Conservation (phyloP, 2,113 vertebrate species). For the Puma concolor region DNA sequence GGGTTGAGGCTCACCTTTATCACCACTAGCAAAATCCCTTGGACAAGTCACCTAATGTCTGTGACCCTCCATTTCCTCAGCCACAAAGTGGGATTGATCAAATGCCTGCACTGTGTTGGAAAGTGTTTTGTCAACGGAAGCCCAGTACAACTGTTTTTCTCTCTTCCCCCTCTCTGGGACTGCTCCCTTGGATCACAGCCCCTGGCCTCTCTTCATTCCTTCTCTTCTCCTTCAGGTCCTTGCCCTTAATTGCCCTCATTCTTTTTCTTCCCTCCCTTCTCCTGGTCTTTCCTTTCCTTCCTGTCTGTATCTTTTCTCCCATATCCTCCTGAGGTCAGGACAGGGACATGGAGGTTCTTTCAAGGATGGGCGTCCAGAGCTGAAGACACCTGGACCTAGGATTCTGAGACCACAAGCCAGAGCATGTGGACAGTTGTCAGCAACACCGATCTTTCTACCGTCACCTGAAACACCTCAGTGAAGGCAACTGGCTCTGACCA, state of each 20-base stretch:
- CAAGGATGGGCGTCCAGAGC: neutral
- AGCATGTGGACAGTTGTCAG: neutral
- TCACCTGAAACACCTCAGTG: neutral
- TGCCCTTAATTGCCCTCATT: constrained; percentile 45
- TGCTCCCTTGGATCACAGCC: neutral
- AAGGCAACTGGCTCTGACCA: neutral
- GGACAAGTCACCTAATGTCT: neutral
- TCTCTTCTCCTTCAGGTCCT: neutral
- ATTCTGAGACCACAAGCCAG: neutral
- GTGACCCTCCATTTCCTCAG: neutral
- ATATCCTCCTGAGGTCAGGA: neutral
- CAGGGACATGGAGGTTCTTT: neutral
- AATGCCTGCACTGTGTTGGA: neutral
- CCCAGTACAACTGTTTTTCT: neutral
- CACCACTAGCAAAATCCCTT: neutral
- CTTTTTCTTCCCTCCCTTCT: neutral
- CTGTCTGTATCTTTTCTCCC: neutral
- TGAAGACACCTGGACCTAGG: neutral
- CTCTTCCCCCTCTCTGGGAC: neutral
- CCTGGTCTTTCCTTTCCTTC: neutral
- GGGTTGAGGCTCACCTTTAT: neutral
- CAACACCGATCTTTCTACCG: neutral
- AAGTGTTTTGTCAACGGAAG: constrained; percentile 33
- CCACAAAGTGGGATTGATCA: neutral
- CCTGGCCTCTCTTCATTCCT: neutral